Conservation (phyloP, 2,113 vertebrate genomes). For the Struthidea cinerea region DNA sequence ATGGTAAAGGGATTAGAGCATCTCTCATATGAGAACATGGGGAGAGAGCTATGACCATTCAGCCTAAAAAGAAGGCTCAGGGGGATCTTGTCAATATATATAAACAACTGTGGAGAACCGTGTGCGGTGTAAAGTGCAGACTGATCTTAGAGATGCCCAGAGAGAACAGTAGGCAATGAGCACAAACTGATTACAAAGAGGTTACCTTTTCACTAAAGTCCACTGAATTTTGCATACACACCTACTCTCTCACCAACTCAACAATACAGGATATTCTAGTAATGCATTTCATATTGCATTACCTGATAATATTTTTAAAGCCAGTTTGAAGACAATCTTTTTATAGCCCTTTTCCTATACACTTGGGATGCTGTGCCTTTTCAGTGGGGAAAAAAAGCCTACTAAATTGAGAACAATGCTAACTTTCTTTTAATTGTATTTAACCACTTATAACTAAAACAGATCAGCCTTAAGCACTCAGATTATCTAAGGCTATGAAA, state of each 20-base stretch:
- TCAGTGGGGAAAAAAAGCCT: slow-evolving; percentile 14
- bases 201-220: not conserved
- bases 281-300: not conserved
- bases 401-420: not conserved
- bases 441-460: slow-evolving; percentile 4
- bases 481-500: not conserved
- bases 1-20: not conserved
- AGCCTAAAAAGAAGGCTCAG: not conserved
- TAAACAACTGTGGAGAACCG: not conserved
- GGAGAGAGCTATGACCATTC: not conserved
- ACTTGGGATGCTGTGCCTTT: not conserved
- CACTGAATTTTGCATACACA: not conserved
- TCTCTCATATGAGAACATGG: not conserved
- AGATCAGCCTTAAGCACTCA: not conserved
- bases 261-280: not conserved
- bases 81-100: not conserved
- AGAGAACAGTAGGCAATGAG: not conserved
- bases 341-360: not conserved
- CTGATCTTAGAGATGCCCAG: not conserved
- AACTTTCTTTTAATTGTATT: not conserved
- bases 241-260: not conserved
- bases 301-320: not conserved
- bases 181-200: not conserved
- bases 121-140: not conserved
- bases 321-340: not conserved